A percentile compares a stretch with the other conserved stretches of the same genome.
phyloP scores from a whole-genome alignment of 92 coral and sea anemone species.

The Epizoanthus scotinus region DNA sequence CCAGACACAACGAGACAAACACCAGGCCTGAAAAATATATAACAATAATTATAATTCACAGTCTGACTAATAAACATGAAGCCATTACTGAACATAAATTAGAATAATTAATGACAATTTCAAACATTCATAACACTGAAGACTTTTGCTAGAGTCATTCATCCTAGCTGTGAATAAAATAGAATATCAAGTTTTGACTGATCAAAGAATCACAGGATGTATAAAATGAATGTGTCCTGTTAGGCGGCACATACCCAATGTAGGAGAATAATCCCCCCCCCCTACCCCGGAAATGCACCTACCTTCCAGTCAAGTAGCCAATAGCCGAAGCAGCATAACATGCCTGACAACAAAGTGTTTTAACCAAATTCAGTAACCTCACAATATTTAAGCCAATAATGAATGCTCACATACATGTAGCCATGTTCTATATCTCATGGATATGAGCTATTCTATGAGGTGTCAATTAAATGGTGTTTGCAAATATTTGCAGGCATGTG shows the following conservation, averaged over 20 bases:
- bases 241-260: no score
- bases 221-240: no score
- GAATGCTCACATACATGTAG: no score
- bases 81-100: neutral
- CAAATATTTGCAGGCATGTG: no score
- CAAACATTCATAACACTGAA: no score
- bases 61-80: neutral
- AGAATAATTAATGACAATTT: neutral
- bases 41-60: neutral
- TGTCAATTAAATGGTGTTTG: no score
- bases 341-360: slow-evolving; percentile 52
- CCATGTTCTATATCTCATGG: no score
- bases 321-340: slow-evolving; percentile 98
- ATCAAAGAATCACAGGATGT: no score
- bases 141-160: no score
- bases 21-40: slow-evolving; percentile 86
- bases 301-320: slow-evolving; percentile 97
- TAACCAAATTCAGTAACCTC: neutral
- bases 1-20: slow-evolving; percentile 97
- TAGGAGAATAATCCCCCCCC: no score
- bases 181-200: neutral
- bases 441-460: no score
- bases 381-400: neutral
- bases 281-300: neutral
- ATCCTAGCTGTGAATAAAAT: no score